These are phyloP conservation scores for Osmerus mordax DNA, from an alignment of 2,113 vertebrate species.

Conservation along the genomic window DNA sequence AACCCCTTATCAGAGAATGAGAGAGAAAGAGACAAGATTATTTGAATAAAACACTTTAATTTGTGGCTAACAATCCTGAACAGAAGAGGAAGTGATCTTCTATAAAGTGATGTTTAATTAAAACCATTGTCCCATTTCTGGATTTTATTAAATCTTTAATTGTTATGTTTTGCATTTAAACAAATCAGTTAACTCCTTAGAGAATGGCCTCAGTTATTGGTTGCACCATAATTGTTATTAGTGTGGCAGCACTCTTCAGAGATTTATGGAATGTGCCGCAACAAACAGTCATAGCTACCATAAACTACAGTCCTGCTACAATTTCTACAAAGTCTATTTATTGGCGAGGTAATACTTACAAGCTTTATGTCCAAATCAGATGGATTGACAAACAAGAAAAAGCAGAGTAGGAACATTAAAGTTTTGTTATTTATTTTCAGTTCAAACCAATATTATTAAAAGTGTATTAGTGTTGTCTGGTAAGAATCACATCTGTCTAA, in stretches of 20 bases:
- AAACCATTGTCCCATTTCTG: conserved; percentile 87
- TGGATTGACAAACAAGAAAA: conserved; percentile 3
- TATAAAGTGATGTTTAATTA: conserved; percentile 91
- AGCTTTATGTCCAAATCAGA: conserved; percentile 15
- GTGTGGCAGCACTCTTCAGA: too few relatives aligned
- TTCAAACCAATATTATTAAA: too few relatives aligned
- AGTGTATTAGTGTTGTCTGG: neutral
- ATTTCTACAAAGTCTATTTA: conserved; percentile 9
- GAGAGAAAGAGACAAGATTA: conserved; percentile 71
- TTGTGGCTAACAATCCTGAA: conserved; percentile 92
- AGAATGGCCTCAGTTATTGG: too few relatives aligned
- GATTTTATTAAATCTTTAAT: conserved; percentile 41
- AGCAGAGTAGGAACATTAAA: neutral
- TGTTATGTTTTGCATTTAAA: too few relatives aligned
- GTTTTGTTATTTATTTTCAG: too few relatives aligned
- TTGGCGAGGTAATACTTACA: conserved; percentile 25
- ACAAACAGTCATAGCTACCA: too few relatives aligned
- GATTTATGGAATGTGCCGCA: too few relatives aligned
- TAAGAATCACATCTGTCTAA: neutral
- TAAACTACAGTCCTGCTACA: too few relatives aligned
- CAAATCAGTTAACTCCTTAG: too few relatives aligned
- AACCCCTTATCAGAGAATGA: conserved; percentile 56
- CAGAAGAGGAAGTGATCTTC: conserved; percentile 81
- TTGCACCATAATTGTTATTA: too few relatives aligned
- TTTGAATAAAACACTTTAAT: conserved; percentile 84